Percentiles rank a stretch among this genome's conserved stretches.
These are phyloP conservation scores for Nannoperca australis DNA, from an alignment of 2,797 vertebrate genomes.

Conservation along the genomic window DNA sequence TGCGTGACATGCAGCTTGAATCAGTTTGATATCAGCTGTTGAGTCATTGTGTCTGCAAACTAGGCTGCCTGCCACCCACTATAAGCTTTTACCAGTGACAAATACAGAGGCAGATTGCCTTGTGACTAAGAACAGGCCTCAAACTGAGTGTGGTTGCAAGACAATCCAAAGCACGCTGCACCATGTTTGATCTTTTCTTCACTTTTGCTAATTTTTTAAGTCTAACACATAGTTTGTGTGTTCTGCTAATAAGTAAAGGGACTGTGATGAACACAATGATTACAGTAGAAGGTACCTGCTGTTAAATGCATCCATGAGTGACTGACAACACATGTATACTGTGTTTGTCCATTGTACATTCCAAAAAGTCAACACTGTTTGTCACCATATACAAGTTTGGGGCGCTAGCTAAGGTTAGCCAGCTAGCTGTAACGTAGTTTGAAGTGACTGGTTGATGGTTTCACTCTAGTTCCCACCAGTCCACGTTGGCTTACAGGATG, in stretches of 20 bases:
- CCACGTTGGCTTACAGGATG: too few species aligned
- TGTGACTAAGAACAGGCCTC: not conserved
- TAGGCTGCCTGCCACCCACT: not conserved
- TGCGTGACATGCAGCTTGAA: not conserved
- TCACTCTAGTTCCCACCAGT: too few species aligned
- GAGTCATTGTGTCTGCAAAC: conserved; percentile 7
- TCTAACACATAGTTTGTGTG: not conserved
- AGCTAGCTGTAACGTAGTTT: too few species aligned
- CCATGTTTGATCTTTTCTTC: not conserved
- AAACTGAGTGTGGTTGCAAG: not conserved
- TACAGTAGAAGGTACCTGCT: not conserved
- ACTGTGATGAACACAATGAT: too few species aligned
- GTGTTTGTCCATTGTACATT: too few species aligned
- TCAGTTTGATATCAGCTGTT: not conserved
- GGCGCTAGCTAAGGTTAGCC: too few species aligned
- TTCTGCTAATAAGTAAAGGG: not conserved
- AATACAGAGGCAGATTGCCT: not conserved
- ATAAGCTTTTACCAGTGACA: not conserved
- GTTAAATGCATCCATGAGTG: not conserved
- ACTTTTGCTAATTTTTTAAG: not conserved
- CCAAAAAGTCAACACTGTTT: too few species aligned
- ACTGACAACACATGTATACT: too few species aligned
- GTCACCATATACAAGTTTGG: too few species aligned
- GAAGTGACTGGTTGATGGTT: too few species aligned
- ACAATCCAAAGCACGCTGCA: not conserved